These are phyloP conservation scores for Motacilla alba DNA, from an alignment of 2,113 vertebrate species.

Conservation along the genomic window DNA sequence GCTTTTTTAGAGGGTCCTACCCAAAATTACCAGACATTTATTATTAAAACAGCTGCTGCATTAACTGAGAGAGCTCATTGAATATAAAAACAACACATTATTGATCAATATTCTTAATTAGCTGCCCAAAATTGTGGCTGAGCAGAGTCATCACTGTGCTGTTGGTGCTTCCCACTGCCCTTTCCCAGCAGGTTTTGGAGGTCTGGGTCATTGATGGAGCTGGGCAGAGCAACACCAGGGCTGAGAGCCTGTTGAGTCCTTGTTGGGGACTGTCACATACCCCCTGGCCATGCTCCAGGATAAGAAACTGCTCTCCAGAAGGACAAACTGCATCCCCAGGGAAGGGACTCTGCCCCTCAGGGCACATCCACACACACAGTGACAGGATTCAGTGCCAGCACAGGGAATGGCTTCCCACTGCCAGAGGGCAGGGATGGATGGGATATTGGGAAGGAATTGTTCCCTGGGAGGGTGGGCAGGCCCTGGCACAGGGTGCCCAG, in stretches of 20 bases:
- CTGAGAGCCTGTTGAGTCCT: no score
- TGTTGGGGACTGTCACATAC: rapidly evolving
- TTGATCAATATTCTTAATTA: background rate
- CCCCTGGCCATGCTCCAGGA: rapidly evolving
- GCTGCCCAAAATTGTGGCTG: background rate
- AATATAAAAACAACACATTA: background rate
- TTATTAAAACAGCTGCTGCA: background rate
- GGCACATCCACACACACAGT: background rate
- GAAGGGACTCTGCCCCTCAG: background rate
- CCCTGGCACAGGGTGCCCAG: background rate
- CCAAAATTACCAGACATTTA: background rate
- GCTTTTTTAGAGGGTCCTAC: background rate
- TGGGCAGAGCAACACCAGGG: background rate
- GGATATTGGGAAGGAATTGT: background rate
- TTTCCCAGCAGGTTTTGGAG: background rate
- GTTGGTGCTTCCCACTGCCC: background rate
- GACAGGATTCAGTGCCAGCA: background rate
- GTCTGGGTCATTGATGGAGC: rapidly evolving
- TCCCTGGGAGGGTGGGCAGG: background rate
- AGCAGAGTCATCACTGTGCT: background rate
- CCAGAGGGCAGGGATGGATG: background rate
- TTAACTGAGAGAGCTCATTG: background rate
- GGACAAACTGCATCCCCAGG: rapidly evolving
- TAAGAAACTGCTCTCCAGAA: rapidly evolving
- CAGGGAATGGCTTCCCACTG: background rate